Evolutionary conservation across 1,140 invertebrate genomes (phyloP), one percentile per base, ranked within the genome.

Genomic region (Cydia fagiglandana): DNA sequence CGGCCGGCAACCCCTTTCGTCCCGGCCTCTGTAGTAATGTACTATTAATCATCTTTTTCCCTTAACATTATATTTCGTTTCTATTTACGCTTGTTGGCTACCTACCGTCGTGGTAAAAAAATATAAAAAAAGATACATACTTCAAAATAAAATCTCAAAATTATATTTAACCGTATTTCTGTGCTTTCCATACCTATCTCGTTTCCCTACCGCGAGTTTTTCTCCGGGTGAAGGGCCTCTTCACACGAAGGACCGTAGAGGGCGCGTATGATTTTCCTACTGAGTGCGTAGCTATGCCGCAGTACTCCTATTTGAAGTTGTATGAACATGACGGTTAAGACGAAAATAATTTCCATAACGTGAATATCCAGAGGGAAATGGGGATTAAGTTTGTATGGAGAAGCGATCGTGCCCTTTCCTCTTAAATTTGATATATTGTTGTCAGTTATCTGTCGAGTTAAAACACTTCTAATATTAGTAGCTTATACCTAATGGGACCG

Each of bases 231-330:
- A 61, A 20, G 56, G 56, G 2, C 20, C 56, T 20, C n/a, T n/a
- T 61, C 20, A 61, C 56, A 61, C 12, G 56, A 61, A 12, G 56
- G 56, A 20, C 6, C 56, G 15, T 24, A 4, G 56, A 61, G 56
- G 20, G 56, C 56, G 20, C 20, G 56, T 61, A 61, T 12, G 56
- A 61, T 61, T 61, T 61, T 61, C 56, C 56, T 61, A 56, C 53
- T n/a, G n/a, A 56, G 53, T 56, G 6, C 53, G 53, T 17, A 56
- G 13, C 4, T 56, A 61, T 61, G 56, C n/a, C 56, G 56, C 56
- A 24, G 10, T 61, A 61, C 56, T 61, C 17, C 9, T 61, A 24
- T 61, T 56, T 61, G 20, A 5, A 24, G 6, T 24, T 10, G 1
- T 61, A 61, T 24, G 56, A 20, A 10, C 7, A 24, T 20, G 45